Evolutionary conservation across 1,140 invertebrate species (phyloP).

Genomic region (Pogonognathellus flavescens): DNA sequence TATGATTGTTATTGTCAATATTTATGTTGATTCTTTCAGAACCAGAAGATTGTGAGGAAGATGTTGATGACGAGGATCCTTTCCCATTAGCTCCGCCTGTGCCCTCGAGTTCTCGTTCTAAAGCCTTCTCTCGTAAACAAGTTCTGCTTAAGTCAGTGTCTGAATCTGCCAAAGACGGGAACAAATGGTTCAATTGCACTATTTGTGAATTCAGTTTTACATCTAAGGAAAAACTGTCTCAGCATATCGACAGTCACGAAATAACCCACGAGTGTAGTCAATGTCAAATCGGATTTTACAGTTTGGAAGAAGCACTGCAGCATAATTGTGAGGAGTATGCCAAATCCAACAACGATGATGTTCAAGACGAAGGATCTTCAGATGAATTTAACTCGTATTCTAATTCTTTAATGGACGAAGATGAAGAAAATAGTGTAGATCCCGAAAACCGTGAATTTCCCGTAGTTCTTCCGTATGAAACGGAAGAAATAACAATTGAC

Average conservation of each 20-base stretch:
- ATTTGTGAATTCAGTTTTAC: slow-evolving; percentile 12
- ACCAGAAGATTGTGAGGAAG: background rate
- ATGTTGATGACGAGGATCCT: background rate
- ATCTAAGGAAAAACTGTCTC: background rate
- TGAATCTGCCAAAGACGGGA: background rate
- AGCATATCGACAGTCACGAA: background rate
- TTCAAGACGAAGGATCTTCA: background rate
- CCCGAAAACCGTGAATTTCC: background rate
- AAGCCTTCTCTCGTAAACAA: background rate
- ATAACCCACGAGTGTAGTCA: slow-evolving; percentile 25
- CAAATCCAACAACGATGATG: background rate
- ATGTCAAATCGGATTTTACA: slow-evolving; percentile 3
- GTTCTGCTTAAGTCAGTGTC: background rate
- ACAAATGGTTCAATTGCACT: background rate
- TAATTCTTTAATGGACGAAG: background rate
- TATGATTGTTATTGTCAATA: too few species aligned
- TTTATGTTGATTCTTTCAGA: background rate
- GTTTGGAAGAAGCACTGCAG: background rate
- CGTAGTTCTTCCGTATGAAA: background rate
- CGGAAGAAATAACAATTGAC: background rate
- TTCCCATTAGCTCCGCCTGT: background rate
- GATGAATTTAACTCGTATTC: background rate
- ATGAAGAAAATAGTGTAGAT: too few species aligned
- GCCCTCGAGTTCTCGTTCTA: background rate
- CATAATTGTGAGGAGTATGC: background rate